Conservation (phyloP, 2,888 invertebrate species). For the Eilema caniola region DNA sequence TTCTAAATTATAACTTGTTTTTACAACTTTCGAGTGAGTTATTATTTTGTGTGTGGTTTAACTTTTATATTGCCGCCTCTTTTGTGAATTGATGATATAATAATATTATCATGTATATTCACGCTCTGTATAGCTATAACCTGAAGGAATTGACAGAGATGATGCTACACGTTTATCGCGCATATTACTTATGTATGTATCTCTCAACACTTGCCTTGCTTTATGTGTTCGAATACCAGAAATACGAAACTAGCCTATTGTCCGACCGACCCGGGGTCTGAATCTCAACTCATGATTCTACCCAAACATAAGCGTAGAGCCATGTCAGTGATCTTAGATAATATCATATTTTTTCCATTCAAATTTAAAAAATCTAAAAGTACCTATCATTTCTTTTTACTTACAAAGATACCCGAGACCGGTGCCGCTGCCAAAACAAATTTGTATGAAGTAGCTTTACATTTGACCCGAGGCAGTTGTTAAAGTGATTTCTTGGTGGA, state of each 20-base stretch:
- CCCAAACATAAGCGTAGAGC: too few species aligned
- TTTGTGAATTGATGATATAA: background rate
- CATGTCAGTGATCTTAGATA: background rate
- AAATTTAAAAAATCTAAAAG: background rate
- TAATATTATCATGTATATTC: background rate
- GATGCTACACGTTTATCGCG: too few species aligned
- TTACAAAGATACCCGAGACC: constrained; percentile 21
- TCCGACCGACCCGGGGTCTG: too few species aligned
- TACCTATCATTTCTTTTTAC: constrained; percentile 5
- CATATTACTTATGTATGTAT: too few species aligned
- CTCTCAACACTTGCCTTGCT: too few species aligned
- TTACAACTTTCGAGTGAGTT: background rate
- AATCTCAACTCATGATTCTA: too few species aligned
- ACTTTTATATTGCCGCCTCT: background rate
- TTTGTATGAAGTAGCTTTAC: constrained; percentile 35
- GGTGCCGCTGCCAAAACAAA: constrained; percentile 32
- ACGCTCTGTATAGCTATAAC: background rate
- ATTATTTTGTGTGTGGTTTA: constrained; percentile 1
- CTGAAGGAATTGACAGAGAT: background rate
- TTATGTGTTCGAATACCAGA: too few species aligned
- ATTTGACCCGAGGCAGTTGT: constrained; percentile 46
- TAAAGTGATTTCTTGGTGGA: constrained; percentile 48
- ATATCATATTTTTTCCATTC: background rate
- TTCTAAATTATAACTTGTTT: constrained; percentile 4
- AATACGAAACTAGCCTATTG: too few species aligned